These are phyloP conservation scores for Azemiops feae DNA, from an alignment of 2,113 vertebrate species.

Conservation along the genomic window DNA sequence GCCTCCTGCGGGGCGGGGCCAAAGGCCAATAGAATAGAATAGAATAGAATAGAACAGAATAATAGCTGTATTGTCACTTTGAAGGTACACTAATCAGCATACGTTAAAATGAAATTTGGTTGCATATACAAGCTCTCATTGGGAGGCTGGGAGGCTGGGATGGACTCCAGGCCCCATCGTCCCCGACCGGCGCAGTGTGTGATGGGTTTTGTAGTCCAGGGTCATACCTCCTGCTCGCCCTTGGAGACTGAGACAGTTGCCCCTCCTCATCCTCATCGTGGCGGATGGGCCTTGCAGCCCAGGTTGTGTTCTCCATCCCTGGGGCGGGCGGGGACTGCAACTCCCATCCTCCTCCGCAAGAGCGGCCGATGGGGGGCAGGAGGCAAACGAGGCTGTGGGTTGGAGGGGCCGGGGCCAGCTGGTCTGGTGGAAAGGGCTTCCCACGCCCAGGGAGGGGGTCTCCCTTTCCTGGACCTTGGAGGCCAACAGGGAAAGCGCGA, in stretches of 20 bases:
- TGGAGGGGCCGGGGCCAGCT: too few relatives aligned
- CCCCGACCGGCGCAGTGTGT: background rate
- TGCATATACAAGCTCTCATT: too few relatives aligned
- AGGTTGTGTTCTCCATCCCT: background rate
- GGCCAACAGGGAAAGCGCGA: background rate
- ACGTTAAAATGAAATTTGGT: too few relatives aligned
- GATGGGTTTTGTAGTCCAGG: background rate
- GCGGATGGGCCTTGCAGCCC: background rate
- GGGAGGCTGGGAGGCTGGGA: too few relatives aligned
- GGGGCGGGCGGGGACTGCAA: background rate
- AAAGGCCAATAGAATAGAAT: too few relatives aligned
- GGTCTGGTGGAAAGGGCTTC: background rate
- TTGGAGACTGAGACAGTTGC: background rate
- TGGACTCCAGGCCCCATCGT: background rate
- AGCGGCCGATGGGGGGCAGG: background rate
- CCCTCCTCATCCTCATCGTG: background rate
- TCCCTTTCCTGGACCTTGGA: background rate
- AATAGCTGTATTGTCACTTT: too few relatives aligned
- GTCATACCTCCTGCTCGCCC: background rate
- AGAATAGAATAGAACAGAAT: too few relatives aligned
- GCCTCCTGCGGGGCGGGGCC: background rate
- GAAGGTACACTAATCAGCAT: too few relatives aligned
- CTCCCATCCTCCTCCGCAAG: background rate
- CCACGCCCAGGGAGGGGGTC: too few relatives aligned
- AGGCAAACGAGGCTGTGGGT: too few relatives aligned